A percentile compares a stretch with the other conserved stretches of the same genome.
Conservation (phyloP, 2,113 vertebrate species). For the Tupaia tana region DNA sequence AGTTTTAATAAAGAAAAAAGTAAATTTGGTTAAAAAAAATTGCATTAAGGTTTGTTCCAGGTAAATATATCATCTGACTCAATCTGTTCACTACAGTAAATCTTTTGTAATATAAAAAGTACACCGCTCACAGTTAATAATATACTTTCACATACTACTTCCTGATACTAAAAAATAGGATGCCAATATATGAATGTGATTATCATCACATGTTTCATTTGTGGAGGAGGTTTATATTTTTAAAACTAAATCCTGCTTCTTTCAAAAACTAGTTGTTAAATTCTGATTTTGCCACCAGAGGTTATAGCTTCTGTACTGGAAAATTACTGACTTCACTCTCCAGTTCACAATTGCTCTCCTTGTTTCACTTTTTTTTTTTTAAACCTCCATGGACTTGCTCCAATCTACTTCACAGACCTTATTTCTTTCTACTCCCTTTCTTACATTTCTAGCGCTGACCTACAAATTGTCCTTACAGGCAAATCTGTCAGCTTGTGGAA, state of each 20-base stretch:
- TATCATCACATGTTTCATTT: background rate
- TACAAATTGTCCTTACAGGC: constrained; percentile 64
- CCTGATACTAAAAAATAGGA: background rate
- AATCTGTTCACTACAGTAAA: constrained; percentile 30
- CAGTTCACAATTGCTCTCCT: constrained; percentile 57
- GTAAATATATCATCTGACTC: background rate
- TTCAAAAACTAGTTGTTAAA: constrained; percentile 50
- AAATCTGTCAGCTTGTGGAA: constrained; percentile 40
- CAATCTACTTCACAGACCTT: constrained; percentile 60
- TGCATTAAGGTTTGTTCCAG: constrained; percentile 25
- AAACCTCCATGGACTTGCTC: constrained; percentile 72
- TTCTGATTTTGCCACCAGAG: constrained; percentile 22
- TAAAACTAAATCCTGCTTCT: constrained; percentile 53
- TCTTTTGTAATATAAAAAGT: background rate
- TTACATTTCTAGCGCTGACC: constrained; percentile 69
- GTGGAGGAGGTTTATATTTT: background rate
- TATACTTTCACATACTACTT: background rate
- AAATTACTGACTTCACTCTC: constrained; percentile 63
- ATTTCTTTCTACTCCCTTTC: constrained; percentile 60
- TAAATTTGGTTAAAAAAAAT: background rate
- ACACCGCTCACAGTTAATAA: background rate
- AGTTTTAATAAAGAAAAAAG: constrained; percentile 14
- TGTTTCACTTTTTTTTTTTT: constrained; percentile 59
- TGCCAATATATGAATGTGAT: background rate
- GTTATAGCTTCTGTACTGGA: constrained; percentile 55